Conservation (phyloP, 2,113 vertebrate species). For the Myotis brandtii region DNA sequence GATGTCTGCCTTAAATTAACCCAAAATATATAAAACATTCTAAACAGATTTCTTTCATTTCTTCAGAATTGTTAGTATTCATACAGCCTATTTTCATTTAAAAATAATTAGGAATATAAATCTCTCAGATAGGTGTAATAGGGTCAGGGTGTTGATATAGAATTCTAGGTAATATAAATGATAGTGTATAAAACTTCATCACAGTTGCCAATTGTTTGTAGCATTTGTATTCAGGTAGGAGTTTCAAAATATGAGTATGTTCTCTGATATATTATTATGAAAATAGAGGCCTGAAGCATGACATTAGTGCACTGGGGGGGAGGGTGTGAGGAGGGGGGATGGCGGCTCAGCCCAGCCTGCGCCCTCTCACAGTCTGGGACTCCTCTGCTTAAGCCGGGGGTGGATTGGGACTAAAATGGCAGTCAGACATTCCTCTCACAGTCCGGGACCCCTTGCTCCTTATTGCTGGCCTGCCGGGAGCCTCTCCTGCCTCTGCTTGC, state of each 20-base stretch:
- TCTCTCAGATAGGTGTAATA: background rate
- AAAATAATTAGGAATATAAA: background rate
- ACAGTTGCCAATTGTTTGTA: background rate
- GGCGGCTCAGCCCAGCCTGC: too few species aligned
- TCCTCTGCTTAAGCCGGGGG: too few species aligned
- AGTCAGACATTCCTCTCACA: too few species aligned
- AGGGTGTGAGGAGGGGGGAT: too few species aligned
- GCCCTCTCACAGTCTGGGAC: too few species aligned
- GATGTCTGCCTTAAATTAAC: background rate
- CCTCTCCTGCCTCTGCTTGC: too few species aligned
- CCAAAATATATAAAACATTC: background rate
- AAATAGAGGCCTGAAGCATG: background rate
- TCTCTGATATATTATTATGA: background rate
- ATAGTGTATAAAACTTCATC: background rate
- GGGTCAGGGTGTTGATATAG: background rate
- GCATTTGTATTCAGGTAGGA: background rate
- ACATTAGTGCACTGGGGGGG: too few species aligned
- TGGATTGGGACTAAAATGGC: too few species aligned
- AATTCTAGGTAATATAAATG: background rate
- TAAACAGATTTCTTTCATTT: background rate
- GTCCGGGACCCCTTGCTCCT: too few species aligned
- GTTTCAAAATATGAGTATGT: background rate
- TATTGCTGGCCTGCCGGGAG: too few species aligned
- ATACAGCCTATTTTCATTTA: background rate
- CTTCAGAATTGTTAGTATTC: background rate